Percentiles rank a stretch among this genome's conserved stretches.
Evolutionary conservation across 2,888 invertebrate species (phyloP).

Genomic region (Xanthia icteritia): DNA sequence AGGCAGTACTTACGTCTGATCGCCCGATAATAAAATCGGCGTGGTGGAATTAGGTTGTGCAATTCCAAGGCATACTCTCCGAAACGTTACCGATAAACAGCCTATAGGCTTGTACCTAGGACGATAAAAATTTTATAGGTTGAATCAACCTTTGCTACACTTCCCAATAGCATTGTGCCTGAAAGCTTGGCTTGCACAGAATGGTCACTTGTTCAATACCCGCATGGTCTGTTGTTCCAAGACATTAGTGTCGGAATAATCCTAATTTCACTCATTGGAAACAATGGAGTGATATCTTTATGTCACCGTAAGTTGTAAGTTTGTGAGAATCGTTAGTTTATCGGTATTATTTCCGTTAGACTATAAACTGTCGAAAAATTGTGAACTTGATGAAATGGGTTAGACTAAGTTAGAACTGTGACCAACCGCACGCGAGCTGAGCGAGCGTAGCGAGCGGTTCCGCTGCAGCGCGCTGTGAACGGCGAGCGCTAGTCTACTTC

Average conservation of each 20-base stretch:
- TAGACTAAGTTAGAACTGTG: no score
- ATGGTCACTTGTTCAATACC: background rate
- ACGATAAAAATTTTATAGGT: conserved; percentile 34
- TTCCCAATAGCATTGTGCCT: background rate
- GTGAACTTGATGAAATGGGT: no score
- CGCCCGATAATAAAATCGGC: conserved; percentile 14
- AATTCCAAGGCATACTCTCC: conserved; percentile 7
- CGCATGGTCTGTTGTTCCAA: background rate
- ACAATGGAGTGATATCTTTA: background rate
- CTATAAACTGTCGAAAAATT: no score
- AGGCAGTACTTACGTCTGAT: background rate
- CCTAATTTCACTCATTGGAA: background rate
- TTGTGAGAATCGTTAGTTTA: no score
- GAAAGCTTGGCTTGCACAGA: conserved; percentile 1
- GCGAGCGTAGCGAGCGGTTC: no score
- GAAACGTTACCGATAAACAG: conserved; percentile 40
- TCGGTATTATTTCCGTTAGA: no score
- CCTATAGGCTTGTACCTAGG: conserved; percentile 2
- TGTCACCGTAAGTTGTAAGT: no score
- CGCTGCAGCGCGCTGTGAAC: no score
- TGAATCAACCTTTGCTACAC: conserved; percentile 12
- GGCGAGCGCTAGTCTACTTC: no score
- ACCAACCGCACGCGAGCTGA: no score
- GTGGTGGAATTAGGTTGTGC: conserved; percentile 21
- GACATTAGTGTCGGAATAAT: background rate